Percentiles rank a stretch among this genome's conserved stretches.
phyloP scores from a whole-genome alignment of 2,113 vertebrate species.

The Acrocephalus arundinaceus region DNA sequence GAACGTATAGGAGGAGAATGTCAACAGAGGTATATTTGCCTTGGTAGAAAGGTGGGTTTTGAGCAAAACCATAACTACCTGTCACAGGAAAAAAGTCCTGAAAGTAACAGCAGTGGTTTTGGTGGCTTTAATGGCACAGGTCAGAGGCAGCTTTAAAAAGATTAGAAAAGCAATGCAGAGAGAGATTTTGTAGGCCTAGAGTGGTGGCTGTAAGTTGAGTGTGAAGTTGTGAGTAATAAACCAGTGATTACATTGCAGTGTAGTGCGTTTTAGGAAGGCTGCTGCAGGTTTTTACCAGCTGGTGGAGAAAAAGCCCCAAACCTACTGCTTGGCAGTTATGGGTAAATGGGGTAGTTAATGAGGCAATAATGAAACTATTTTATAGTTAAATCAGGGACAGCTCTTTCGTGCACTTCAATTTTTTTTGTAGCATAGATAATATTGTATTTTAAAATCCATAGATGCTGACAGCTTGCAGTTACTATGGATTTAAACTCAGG shows the following conservation, averaged over 20 bases:
- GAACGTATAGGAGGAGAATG: neutral
- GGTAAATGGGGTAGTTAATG: neutral
- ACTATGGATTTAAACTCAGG: neutral
- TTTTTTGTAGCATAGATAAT: neutral
- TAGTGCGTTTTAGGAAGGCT: neutral
- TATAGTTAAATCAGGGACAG: neutral
- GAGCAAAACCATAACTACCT: neutral
- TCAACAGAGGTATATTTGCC: neutral
- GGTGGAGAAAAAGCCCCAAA: neutral
- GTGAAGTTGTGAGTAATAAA: neutral
- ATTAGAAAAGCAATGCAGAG: neutral
- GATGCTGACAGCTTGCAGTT: neutral
- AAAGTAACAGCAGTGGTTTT: neutral
- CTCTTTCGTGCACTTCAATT: neutral
- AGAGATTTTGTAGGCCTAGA: neutral
- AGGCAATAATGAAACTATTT: neutral
- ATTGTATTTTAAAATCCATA: neutral
- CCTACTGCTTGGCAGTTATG: neutral
- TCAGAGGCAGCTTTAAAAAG: neutral
- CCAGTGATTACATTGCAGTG: accelerated
- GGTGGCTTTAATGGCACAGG: neutral
- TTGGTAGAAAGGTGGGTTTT: neutral
- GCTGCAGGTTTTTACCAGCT: neutral
- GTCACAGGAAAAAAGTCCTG: neutral
- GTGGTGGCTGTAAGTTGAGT: neutral